Conservation (phyloP, 1,140 invertebrate species). For the Globodera rostochiensis region DNA sequence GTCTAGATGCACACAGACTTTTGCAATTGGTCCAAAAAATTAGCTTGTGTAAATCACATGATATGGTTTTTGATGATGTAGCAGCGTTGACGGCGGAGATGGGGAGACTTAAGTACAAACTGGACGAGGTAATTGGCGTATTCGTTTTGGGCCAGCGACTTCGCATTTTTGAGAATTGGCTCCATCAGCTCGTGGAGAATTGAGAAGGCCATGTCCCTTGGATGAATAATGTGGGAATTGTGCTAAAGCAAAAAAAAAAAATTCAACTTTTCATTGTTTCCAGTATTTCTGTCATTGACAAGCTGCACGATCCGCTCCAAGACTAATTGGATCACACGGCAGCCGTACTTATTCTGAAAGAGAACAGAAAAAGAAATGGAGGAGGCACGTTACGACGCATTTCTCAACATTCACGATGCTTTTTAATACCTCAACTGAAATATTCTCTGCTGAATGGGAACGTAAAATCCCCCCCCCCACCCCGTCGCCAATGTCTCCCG, state of each 20-base stretch:
- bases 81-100: constrained; percentile 27
- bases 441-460: no score
- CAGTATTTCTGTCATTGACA: constrained; percentile 14
- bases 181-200: constrained; percentile 33
- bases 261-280: not conserved
- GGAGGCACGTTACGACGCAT: no score
- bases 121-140: constrained; percentile 50
- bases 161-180: constrained; percentile 38
- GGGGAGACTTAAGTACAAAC: constrained; percentile 27
- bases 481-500: no score
- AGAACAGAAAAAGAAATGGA: not conserved
- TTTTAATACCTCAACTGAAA: no score
- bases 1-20: no score
- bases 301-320: constrained; percentile 28
- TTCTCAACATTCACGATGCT: no score
- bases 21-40: not conserved
- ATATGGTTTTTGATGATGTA: constrained; percentile 35
- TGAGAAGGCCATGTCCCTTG: constrained; percentile 13
- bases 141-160: constrained; percentile 34
- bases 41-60: constrained; percentile 21
- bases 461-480: not conserved
- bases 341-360: constrained; percentile 40
- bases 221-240: not conserved
- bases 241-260: not conserved
- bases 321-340: constrained; percentile 40